Evolutionary conservation across 2,797 vertebrate genomes (phyloP), one percentile per base, ranked within the genome.

Genomic region (Chaenodraco wilsoni): DNA sequence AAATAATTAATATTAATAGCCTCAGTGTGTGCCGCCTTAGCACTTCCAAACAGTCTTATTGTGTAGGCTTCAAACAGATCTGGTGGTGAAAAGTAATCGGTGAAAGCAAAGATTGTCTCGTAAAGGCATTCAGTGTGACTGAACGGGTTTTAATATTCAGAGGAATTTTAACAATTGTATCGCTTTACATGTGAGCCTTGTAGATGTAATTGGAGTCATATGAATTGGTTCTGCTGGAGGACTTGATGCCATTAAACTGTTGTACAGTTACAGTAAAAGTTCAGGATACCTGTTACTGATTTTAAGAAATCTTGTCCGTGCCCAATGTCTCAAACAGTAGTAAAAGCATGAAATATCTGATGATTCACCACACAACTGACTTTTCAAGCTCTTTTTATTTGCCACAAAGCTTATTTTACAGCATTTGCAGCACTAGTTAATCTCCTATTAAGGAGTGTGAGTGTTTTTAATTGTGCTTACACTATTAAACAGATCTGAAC

Each of bases 1-100:
- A 27, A 27, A 27, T 27, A 1, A 73, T 67, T 66, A 50, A 65
- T 57, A 15, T 66, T 68, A 73, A 69, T 59, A 48, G 68, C 72
- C 71, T 85, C 80, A 76, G 82, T 71, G 77, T 83, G 62, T 88
- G 82, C 76, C 63, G 81, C 74, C 70, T 79, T 69, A 84, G 89
- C 85, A 83, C 83, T 86, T 80, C 76, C 68, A 72, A 66, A 66
- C 40, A n/a, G 37, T 60, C 50, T 66, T 76, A n/a, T 76, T 4
- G 12, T 72, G 51, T 63, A 40, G 62, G 56, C 81, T 81, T 78
- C 15, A 70, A 70, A 50, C 33, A 62, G 14, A 64, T 74, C 17
- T 46, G 27, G 51, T 17, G 14, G 9, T 21, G 17, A 40, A 23
- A 69, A 11, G 11, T 68, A 14, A 15, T 9, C 44, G 51, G 17